Evolutionary conservation across 2,888 invertebrate species (phyloP).

Genomic region (Pammene fasciana): DNA sequence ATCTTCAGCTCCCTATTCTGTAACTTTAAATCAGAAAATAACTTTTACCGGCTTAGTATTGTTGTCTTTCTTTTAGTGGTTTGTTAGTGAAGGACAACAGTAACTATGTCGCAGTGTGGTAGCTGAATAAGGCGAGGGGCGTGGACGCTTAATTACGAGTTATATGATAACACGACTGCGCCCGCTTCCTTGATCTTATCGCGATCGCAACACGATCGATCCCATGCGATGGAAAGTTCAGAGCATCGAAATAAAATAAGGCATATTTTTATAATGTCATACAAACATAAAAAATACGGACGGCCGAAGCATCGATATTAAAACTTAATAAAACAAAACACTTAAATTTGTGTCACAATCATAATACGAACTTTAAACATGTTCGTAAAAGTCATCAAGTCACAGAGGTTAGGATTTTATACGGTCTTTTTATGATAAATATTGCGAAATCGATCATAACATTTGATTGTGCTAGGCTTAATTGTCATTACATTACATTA

Average conservation of each 20-base stretch:
- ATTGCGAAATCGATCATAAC: too few relatives aligned
- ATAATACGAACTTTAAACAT: constrained; percentile 1
- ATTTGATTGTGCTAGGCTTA: too few relatives aligned
- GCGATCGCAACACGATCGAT: constrained; percentile 41
- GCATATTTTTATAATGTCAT: constrained; percentile 21
- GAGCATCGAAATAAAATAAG: constrained; percentile 32
- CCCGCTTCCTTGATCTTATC: constrained; percentile 43
- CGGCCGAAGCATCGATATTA: background rate
- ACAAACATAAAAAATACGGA: background rate
- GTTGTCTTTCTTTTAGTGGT: constrained; percentile 18
- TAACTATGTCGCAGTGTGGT: constrained; percentile 23
- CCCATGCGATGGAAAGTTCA: constrained; percentile 31
- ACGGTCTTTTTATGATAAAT: too few relatives aligned
- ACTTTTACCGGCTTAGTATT: background rate
- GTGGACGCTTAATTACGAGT: constrained; percentile 40
- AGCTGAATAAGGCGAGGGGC: constrained; percentile 37
- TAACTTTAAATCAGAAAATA: background rate
- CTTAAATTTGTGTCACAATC: too few relatives aligned
- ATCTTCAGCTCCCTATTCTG: constrained; percentile 25
- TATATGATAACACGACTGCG: constrained; percentile 42
- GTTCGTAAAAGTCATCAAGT: background rate
- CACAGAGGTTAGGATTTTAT: too few relatives aligned
- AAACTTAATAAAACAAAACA: background rate
- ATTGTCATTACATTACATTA: constrained; percentile 4
- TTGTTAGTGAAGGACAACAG: constrained; percentile 28